Conservation (phyloP, 2,797 vertebrate genomes). For the Eremophila alpestris region DNA sequence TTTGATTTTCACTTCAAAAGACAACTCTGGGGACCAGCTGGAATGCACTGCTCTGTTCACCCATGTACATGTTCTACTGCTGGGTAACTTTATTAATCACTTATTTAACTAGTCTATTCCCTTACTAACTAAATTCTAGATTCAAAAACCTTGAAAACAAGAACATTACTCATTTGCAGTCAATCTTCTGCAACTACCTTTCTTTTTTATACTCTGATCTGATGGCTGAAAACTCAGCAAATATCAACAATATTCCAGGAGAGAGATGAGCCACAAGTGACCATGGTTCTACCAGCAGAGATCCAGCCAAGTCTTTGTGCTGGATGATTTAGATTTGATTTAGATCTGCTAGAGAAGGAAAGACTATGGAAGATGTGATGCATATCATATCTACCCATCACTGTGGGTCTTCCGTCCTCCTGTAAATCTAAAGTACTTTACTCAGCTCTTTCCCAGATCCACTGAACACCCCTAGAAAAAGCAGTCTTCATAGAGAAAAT, state of each 20-base stretch:
- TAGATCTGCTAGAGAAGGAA: neutral
- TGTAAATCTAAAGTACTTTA: neutral
- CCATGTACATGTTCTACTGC: neutral
- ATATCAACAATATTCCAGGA: neutral
- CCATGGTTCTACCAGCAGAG: neutral
- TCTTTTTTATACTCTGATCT: neutral
- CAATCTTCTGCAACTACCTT: neutral
- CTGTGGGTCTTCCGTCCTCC: neutral
- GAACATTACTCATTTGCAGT: neutral
- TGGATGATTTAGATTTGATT: neutral
- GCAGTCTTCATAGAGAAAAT: neutral
- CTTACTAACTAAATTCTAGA: neutral
- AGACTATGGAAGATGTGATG: neutral
- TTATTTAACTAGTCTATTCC: neutral
- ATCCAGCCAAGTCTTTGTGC: neutral
- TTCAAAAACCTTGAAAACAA: neutral
- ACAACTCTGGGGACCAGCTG: neutral
- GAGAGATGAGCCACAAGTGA: rapidly evolving
- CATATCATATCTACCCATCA: neutral
- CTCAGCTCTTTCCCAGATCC: neutral
- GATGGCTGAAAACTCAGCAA: neutral
- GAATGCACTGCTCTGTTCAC: neutral
- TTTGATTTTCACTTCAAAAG: neutral
- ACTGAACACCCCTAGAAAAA: neutral
- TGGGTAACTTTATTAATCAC: neutral